These are phyloP conservation scores for Xenus cinereus DNA, from an alignment of 2,113 vertebrate species.

Conservation along the genomic window DNA sequence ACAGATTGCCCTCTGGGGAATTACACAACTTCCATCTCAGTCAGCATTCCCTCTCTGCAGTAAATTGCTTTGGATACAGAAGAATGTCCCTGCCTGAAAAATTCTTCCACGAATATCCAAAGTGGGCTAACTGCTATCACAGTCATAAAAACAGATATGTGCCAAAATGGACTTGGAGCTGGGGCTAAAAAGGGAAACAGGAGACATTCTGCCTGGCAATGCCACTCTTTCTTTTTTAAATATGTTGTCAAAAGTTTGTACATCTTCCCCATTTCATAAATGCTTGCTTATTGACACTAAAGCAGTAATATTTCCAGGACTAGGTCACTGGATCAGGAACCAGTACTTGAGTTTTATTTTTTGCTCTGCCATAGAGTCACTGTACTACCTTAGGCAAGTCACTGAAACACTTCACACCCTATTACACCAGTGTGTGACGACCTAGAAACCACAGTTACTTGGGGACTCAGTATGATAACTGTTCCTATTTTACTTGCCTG, in stretches of 20 bases:
- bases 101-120: background rate
- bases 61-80: background rate
- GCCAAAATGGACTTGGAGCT: background rate
- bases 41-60: background rate
- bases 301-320: background rate
- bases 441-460: background rate
- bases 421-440: background rate
- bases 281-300: background rate
- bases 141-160: background rate
- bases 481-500: background rate
- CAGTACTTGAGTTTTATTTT: background rate
- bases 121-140: background rate
- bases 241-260: background rate
- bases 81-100: background rate
- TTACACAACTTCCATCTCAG: background rate
- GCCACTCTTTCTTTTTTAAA: background rate
- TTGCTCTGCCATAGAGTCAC: background rate
- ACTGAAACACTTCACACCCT: background rate
- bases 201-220: background rate
- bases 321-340: background rate
- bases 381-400: background rate
- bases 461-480: background rate
- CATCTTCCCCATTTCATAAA: background rate
- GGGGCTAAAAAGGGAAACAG: background rate
- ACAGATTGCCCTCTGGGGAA: background rate